Evolutionary conservation across 2,113 vertebrate species (phyloP), one percentile per base, ranked within the genome.

Genomic region (Balaeniceps rex): DNA sequence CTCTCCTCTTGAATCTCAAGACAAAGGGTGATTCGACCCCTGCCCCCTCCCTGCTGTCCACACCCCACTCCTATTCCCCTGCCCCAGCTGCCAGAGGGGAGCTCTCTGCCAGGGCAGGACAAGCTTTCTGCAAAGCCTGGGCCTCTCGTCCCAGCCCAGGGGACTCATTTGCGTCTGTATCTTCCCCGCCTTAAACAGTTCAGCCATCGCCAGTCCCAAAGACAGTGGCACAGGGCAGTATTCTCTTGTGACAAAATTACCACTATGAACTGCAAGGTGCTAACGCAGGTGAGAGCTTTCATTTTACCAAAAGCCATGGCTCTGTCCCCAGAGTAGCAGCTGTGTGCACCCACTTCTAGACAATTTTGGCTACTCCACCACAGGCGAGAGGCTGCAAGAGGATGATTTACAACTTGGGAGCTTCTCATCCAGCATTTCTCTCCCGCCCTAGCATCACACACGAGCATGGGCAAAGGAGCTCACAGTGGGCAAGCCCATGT

Each of bases 381-480:
- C 12, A 44, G 14, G 25, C 8, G 49, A 84, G 68, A 42, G 19
- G 14, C 26, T 64, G 12, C 49, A 52, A 19, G 38, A 42, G 55
- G 68, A 47, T 11, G 26, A 42, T 11, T 51, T 57, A 19, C 34
- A 28, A 34, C 22, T 31, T n/a, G 47, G 29, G 55, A 69, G 28
- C 18, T 69, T 75, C 61, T 93, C 81, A 69, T 15, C 42, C 63
- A 64, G 49, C 87, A 14, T 12, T 44, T 51, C 23, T 22, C 33
- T 75, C 28, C 33, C 1, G 1, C 19, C 19, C 17, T 3, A 17
- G 28, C 0, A 0, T n/a, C 1, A 4, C 40, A 25, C 3, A 2
- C 22, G 28, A 63, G 49, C 55, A 21, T 4, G 42, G 33, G 23
- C 75, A 40, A 29, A 26, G 36, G 28, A 26, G 40, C 63, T 19